These are phyloP conservation scores for Aleiodes alternator DNA, from an alignment of 2,888 invertebrate species.

Conservation along the genomic window DNA sequence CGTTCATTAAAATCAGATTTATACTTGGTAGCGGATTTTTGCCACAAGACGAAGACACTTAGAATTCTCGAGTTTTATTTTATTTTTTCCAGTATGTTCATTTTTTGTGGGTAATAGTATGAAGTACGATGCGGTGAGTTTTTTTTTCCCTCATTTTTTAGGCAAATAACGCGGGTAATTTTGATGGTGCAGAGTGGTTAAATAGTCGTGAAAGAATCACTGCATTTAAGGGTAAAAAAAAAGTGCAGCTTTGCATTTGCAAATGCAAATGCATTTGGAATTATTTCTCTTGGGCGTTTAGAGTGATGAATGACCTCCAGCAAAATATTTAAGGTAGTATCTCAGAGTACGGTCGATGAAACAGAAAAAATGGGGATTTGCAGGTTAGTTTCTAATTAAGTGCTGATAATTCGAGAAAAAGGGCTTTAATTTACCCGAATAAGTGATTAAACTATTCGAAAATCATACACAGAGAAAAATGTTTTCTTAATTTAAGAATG, in stretches of 20 bases:
- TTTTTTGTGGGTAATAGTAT: conserved; percentile 25
- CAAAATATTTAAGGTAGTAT: no score
- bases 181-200: conserved; percentile 22
- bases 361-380: no score
- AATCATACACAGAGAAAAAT: no score
- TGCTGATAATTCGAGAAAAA: no score
- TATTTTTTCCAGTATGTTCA: conserved; percentile 7
- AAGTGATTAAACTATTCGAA: no score
- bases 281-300: not conserved
- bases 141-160: not conserved
- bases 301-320: no score
- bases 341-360: no score
- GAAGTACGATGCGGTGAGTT: conserved; percentile 9
- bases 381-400: no score
- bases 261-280: no score
- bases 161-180: conserved; percentile 1
- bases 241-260: not conserved
- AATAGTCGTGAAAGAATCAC: conserved; percentile 22
- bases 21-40: conserved; percentile 58
- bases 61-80: conserved; percentile 10
- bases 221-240: conserved; percentile 5
- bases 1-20: conserved; percentile 63
- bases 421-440: no score
- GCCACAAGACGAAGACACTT: conserved; percentile 39
- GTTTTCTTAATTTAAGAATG: no score